Evolutionary conservation across 2,113 vertebrate species (phyloP).

Genomic region (Burhinus bistriatus): DNA sequence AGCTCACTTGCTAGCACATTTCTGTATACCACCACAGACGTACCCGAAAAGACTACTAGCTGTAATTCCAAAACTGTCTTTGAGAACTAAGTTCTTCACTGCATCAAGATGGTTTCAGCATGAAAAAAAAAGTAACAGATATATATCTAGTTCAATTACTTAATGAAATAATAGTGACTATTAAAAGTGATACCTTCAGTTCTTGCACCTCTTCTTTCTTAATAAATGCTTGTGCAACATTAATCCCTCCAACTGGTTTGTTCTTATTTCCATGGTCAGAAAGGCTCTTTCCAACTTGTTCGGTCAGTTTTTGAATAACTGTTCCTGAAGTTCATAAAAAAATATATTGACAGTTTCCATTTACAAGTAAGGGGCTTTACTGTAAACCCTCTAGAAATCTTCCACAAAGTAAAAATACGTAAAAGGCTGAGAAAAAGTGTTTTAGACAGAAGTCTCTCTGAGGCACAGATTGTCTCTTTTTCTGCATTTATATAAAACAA

Average conservation of each 20-base stretch:
- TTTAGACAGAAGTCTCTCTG: background rate
- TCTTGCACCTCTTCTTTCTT: constrained; percentile 79
- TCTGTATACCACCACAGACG: background rate
- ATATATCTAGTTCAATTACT: background rate
- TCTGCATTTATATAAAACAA: background rate
- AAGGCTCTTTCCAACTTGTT: constrained; percentile 78
- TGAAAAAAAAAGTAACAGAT: background rate
- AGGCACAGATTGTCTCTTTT: background rate
- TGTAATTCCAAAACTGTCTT: background rate
- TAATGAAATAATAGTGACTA: background rate
- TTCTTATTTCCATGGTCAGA: constrained; percentile 60
- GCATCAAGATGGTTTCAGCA: background rate
- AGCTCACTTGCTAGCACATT: background rate
- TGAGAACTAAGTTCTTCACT: background rate
- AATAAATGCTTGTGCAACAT: constrained; percentile 63
- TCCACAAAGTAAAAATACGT: background rate
- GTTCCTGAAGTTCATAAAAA: constrained; percentile 67
- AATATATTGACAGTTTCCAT: background rate
- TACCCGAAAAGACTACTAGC: background rate
- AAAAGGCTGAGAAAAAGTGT: background rate
- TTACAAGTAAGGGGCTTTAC: background rate
- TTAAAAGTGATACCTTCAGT: constrained; percentile 73
- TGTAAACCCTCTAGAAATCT: background rate
- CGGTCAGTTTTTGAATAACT: constrained; percentile 71
- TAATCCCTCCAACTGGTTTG: constrained; percentile 78